These are phyloP conservation scores for Nannoperca obscura DNA, from an alignment of 2,797 vertebrate species.

Conservation along the genomic window DNA sequence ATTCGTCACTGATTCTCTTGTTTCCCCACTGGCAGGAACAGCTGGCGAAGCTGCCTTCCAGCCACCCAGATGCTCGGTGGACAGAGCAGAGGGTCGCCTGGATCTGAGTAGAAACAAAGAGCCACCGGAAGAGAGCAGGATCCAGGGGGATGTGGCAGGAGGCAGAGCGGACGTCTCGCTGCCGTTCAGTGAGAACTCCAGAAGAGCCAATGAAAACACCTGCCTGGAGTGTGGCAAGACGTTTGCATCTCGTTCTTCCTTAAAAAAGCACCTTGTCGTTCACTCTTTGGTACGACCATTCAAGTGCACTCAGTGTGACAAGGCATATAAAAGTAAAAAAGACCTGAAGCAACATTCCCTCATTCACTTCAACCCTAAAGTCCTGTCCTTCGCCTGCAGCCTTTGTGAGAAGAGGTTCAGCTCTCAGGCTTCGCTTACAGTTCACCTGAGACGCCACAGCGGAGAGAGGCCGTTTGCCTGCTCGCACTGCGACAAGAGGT, in stretches of 20 bases:
- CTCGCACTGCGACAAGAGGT: neutral
- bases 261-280: neutral
- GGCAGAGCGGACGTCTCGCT: neutral
- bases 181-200: neutral
- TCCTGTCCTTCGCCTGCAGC: neutral
- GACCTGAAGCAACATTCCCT: constrained; percentile 12
- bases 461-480: constrained; percentile 25
- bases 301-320: constrained; percentile 21
- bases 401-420: constrained; percentile 26
- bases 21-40: constrained; percentile 13
- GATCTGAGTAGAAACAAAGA: constrained; percentile 5
- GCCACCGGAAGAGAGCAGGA: neutral
- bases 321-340: neutral
- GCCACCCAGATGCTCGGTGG: neutral
- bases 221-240: constrained; percentile 26
- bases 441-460: constrained; percentile 25
- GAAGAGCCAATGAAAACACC: neutral
- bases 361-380: neutral
- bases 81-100: constrained; percentile 7
- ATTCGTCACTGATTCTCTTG: neutral
- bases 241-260: neutral
- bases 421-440: neutral
- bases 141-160: neutral
- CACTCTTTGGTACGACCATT: neutral
- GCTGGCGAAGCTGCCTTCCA: neutral